These are phyloP conservation scores for Allygus modestus DNA, from an alignment of 2,888 invertebrate species.

Conservation along the genomic window DNA sequence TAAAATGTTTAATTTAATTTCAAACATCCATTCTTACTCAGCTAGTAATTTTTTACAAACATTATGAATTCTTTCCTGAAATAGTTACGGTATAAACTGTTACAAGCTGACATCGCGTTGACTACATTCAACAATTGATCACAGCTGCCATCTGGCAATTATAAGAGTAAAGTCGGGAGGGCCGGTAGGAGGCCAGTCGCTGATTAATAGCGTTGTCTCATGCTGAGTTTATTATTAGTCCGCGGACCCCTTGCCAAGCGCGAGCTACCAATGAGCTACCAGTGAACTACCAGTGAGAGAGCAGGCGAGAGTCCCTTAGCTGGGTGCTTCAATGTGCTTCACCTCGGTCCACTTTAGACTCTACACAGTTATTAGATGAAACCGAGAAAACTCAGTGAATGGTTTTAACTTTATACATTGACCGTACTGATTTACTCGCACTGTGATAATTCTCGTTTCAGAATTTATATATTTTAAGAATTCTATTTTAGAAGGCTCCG, in stretches of 20 bases:
- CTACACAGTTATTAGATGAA: neutral
- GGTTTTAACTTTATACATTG: neutral
- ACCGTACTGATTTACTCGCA: neutral
- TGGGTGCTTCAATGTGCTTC: neutral
- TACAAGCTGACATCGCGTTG: too few relatives aligned
- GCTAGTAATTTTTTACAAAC: too few relatives aligned
- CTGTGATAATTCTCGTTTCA: neutral
- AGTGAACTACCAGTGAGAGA: neutral
- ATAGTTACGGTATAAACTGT: too few relatives aligned
- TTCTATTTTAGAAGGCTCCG: neutral
- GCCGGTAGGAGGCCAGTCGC: neutral
- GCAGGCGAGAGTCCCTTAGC: neutral
- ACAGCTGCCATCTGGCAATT: neutral
- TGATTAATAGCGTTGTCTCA: conserved; percentile 29
- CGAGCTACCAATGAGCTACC: neutral
- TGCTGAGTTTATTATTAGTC: conserved; percentile 50
- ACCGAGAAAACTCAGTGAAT: neutral
- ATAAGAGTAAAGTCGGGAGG: conserved; percentile 1
- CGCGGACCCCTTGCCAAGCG: conserved; percentile 46
- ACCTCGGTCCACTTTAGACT: neutral
- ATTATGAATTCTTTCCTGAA: too few relatives aligned
- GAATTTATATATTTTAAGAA: conserved; percentile 1
- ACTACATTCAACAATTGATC: too few relatives aligned
- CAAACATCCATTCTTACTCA: too few relatives aligned
- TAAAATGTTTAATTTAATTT: too few relatives aligned